These are phyloP conservation scores for Epizoanthus scotinus DNA, from an alignment of 92 coral and sea anemone genomes.

Conservation along the genomic window DNA sequence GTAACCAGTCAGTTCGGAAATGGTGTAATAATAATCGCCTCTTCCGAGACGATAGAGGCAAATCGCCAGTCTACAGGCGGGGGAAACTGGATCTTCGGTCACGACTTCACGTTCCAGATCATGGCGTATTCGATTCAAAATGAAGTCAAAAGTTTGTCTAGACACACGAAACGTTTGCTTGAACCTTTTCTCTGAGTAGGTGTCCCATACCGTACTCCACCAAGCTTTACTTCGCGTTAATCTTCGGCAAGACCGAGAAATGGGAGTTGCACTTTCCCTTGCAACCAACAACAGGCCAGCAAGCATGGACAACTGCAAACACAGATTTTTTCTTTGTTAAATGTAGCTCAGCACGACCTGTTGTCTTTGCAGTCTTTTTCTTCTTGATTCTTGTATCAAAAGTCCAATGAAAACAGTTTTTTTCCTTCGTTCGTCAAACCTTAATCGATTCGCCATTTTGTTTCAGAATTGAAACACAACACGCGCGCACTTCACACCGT, in stretches of 20 bases:
- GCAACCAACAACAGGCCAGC: too few relatives aligned
- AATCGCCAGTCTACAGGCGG: constrained; percentile 30
- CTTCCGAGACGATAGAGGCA: constrained; percentile 32
- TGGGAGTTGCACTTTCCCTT: too few relatives aligned
- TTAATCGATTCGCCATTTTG: too few relatives aligned
- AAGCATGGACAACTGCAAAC: too few relatives aligned
- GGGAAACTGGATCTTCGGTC: constrained; percentile 41
- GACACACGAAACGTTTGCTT: constrained; percentile 48
- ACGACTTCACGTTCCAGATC: constrained; percentile 26
- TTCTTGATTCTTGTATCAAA: too few relatives aligned
- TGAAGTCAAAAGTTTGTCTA: constrained; percentile 33
- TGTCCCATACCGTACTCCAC: constrained; percentile 42
- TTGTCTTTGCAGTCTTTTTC: too few relatives aligned
- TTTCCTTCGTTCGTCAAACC: too few relatives aligned
- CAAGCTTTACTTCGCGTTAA: constrained; percentile 26
- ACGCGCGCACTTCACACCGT: too few relatives aligned
- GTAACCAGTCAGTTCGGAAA: constrained; percentile 18
- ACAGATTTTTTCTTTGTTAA: not conserved
- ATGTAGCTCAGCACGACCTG: too few relatives aligned
- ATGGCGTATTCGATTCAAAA: constrained; percentile 43
- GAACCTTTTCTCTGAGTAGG: constrained; percentile 16
- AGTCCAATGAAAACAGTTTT: too few relatives aligned
- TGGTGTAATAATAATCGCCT: constrained; percentile 51
- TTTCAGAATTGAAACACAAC: too few relatives aligned
- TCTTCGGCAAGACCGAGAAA: too few relatives aligned